These are phyloP conservation scores for Xanthia togata DNA, from an alignment of 2,888 invertebrate genomes.

Conservation along the genomic window DNA sequence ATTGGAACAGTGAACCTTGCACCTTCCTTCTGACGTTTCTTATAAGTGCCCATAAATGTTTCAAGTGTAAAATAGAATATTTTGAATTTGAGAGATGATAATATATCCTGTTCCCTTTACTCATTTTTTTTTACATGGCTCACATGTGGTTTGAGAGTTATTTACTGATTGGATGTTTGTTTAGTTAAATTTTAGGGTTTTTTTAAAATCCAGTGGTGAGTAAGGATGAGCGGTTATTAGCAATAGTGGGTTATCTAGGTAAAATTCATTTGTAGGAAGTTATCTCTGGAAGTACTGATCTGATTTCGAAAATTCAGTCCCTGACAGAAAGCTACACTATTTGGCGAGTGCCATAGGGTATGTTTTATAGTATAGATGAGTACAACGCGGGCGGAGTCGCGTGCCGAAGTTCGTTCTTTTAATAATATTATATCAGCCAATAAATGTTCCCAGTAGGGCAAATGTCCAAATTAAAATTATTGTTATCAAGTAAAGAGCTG, in stretches of 20 bases:
- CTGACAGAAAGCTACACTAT: background rate
- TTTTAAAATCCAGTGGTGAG: background rate
- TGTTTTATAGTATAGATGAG: background rate
- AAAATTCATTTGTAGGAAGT: background rate
- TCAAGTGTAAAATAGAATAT: background rate
- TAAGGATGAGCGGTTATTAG: background rate
- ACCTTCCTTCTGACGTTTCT: background rate
- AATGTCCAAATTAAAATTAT: slow-evolving; percentile 19
- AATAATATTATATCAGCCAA: background rate
- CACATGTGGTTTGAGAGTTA: background rate
- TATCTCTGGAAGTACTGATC: too few species aligned
- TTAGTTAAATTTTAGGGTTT: background rate
- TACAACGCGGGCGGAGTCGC: background rate
- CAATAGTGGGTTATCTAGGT: background rate
- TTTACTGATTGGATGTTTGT: background rate
- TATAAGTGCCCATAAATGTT: background rate
- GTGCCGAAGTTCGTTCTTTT: background rate
- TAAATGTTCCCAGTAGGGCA: background rate
- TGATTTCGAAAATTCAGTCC: background rate
- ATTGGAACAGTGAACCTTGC: too few species aligned
- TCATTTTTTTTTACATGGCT: too few species aligned
- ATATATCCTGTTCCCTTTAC: background rate
- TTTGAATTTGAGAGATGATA: background rate
- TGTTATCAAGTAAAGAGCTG: slow-evolving; percentile 10
- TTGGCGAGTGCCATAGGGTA: too few species aligned